A percentile compares a stretch with the other conserved stretches of the same genome.
These are phyloP conservation scores for Drepana falcataria DNA, from an alignment of 2,888 invertebrate species.

Conservation along the genomic window DNA sequence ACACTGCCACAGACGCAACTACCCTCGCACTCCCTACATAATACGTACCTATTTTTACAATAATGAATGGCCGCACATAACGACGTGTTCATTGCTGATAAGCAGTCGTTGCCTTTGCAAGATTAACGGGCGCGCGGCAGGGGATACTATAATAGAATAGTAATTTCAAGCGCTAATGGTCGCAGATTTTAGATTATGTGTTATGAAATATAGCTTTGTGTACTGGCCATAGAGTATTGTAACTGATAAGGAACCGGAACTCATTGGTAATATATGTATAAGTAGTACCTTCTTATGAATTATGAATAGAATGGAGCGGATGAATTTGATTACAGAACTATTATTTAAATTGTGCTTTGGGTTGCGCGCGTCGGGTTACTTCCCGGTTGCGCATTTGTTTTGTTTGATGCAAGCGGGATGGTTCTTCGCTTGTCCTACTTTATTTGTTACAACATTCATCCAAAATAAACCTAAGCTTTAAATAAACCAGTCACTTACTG, in stretches of 20 bases:
- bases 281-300: slow-evolving; percentile 13
- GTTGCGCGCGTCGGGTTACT: slow-evolving; percentile 40
- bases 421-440: slow-evolving; percentile 4
- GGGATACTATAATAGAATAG: background rate
- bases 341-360: slow-evolving; percentile 40
- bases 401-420: slow-evolving; percentile 14
- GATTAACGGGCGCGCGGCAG: slow-evolving; percentile 29
- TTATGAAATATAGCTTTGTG: background rate
- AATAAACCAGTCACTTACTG: too few species aligned
- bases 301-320: slow-evolving; percentile 52
- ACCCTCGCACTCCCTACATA: slow-evolving; percentile 29
- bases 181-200: slow-evolving; percentile 6
- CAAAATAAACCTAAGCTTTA: too few species aligned
- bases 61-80: slow-evolving; percentile 50
- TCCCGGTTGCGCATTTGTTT: slow-evolving; percentile 37
- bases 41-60: slow-evolving; percentile 55
- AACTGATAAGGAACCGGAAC: slow-evolving; percentile 4
- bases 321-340: slow-evolving; percentile 47
- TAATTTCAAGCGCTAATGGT: slow-evolving; percentile 29
- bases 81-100: slow-evolving; percentile 63
- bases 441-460: slow-evolving; percentile 7
- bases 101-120: slow-evolving; percentile 47
- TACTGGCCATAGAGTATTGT: background rate
- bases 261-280: slow-evolving; percentile 8
- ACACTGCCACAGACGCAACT: slow-evolving; percentile 47